These are phyloP conservation scores for Enoplosus armatus DNA, from an alignment of 2,797 vertebrate genomes.

Conservation along the genomic window DNA sequence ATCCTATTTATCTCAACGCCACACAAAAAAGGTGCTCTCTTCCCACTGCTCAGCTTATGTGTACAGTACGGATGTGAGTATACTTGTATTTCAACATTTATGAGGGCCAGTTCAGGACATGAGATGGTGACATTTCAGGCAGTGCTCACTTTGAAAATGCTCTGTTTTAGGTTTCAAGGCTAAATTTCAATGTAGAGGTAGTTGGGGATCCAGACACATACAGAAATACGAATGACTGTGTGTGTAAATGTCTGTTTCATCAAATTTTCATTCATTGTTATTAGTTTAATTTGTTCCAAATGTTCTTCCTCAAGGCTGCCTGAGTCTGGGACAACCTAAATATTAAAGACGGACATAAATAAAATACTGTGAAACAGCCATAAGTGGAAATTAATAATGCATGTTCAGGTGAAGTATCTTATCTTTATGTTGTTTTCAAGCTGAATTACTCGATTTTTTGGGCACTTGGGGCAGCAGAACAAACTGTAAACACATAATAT, in stretches of 20 bases:
- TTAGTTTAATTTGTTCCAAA: not conserved
- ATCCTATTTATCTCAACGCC: slow-evolving; percentile 84
- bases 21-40: slow-evolving; percentile 81
- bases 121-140: slow-evolving; percentile 19
- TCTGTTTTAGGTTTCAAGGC: slow-evolving; percentile 22
- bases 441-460: not conserved
- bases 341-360: not conserved
- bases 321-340: not conserved
- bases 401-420: not conserved
- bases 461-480: not conserved
- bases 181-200: slow-evolving; percentile 1
- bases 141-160: slow-evolving; percentile 23
- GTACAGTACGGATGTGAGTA: slow-evolving; percentile 64
- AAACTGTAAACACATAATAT: not conserved
- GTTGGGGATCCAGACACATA: not conserved
- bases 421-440: not conserved
- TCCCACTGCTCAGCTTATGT: slow-evolving; percentile 74
- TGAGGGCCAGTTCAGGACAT: slow-evolving; percentile 41
- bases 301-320: not conserved
- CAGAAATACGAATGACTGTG: not conserved
- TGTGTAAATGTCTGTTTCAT: not conserved
- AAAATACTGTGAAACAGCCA: not conserved
- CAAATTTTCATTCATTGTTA: not conserved
- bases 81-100: slow-evolving; percentile 49
- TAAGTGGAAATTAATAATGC: not conserved